Conservation (phyloP, 1,140 invertebrate species). For the Mercenaria mercenaria region DNA sequence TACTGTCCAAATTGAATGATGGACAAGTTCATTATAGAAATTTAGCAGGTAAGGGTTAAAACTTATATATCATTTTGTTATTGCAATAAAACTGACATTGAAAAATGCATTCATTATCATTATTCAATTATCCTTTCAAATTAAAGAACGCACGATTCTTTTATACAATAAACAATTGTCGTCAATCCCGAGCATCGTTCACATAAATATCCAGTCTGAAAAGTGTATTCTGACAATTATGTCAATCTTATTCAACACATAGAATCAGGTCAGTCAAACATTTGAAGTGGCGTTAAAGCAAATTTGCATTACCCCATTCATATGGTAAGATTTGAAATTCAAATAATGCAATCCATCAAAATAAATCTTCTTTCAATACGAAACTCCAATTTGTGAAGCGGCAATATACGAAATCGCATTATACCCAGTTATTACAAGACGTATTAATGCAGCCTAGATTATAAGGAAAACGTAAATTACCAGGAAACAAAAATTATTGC, state of each 20-base stretch:
- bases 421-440: background rate
- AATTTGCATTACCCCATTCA: conserved; percentile 12
- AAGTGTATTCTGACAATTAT: background rate
- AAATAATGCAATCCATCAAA: conserved; percentile 17
- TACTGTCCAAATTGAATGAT: no score
- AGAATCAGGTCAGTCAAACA: background rate
- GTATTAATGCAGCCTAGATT: no score
- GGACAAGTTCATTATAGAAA: no score
- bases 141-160: no score
- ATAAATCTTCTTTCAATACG: background rate
- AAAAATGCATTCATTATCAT: no score
- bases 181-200: no score
- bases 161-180: no score
- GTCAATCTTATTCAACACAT: background rate
- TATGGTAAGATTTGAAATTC: conserved; percentile 14
- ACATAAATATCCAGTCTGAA: no score
- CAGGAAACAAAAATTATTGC: background rate
- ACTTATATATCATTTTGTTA: no score
- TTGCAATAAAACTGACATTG: no score
- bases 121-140: no score
- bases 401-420: background rate
- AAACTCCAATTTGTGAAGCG: background rate
- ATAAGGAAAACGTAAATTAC: background rate
- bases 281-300: background rate
- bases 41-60: no score